Conservation (phyloP, 2,888 invertebrate genomes). For the Heliconius ismenius region DNA sequence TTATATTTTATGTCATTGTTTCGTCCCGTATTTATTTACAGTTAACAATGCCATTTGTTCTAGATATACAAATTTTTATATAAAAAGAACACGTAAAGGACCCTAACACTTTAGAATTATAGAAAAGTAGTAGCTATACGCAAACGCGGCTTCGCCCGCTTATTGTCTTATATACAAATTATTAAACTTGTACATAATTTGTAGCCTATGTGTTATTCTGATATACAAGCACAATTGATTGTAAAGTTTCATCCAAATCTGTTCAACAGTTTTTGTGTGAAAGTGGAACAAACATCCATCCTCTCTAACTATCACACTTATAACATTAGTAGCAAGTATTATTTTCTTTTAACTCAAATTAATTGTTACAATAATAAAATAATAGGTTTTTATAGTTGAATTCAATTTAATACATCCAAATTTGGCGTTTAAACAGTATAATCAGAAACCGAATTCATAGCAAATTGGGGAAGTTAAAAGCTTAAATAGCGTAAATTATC, state of each 20-base stretch:
- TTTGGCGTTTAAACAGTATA: background rate
- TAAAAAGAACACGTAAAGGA: background rate
- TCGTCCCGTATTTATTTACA: conserved; percentile 11
- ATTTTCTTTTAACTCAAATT: background rate
- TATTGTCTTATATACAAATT: too few relatives aligned
- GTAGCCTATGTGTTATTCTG: too few relatives aligned
- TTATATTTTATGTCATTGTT: conserved; percentile 10
- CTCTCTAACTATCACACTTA: too few relatives aligned
- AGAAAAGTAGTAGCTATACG: too few relatives aligned
- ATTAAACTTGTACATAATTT: too few relatives aligned
- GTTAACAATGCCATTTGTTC: background rate
- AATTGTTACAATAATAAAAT: background rate
- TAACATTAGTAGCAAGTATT: background rate
- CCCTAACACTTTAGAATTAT: background rate
- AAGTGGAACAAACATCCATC: too few relatives aligned
- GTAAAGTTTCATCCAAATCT: too few relatives aligned
- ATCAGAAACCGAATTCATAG: conserved; percentile 1
- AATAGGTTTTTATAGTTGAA: background rate
- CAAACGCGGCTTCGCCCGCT: too few relatives aligned
- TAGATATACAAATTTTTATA: background rate
- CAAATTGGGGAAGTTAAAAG: conserved; percentile 12
- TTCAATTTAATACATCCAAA: background rate
- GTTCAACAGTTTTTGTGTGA: too few relatives aligned
- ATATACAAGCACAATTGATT: too few relatives aligned
- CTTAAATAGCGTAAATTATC: conserved; percentile 17